A percentile compares a stretch with the other conserved stretches of the same genome.
Evolutionary conservation across 2,797 vertebrate genomes (phyloP).

Genomic region (Capromys pilorides): DNA sequence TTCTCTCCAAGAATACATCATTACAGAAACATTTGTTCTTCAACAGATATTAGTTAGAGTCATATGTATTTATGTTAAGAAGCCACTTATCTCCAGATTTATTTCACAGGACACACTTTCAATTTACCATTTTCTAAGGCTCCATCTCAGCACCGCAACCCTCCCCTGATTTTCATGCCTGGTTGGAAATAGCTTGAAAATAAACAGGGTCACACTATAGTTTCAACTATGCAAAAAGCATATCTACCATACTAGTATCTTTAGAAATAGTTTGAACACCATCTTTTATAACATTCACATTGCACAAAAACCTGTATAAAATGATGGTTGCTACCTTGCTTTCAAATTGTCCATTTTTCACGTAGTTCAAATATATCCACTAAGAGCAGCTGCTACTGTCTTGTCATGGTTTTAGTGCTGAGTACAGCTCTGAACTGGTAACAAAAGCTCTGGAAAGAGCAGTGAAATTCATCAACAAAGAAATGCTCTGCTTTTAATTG

Average conservation of each 20-base stretch:
- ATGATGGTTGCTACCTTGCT: slow-evolving; percentile 5
- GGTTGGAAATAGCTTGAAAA: not conserved
- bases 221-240: slow-evolving; percentile 30
- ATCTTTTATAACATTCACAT: not conserved
- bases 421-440: not conserved
- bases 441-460: slow-evolving; percentile 36
- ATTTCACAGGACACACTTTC: slow-evolving; percentile 12
- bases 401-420: slow-evolving; percentile 10
- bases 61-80: not conserved
- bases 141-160: not conserved
- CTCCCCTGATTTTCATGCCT: slow-evolving; percentile 12
- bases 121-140: slow-evolving; percentile 21
- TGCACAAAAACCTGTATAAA: slow-evolving; percentile 19
- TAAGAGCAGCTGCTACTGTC: slow-evolving; percentile 10
- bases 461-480: slow-evolving; percentile 45
- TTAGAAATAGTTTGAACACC: slow-evolving; percentile 41
- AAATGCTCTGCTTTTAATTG: slow-evolving; percentile 42
- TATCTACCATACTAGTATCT: not conserved
- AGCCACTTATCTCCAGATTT: slow-evolving; percentile 56
- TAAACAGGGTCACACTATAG: not conserved
- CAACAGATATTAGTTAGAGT: slow-evolving; percentile 8
- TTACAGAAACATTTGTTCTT: slow-evolving; percentile 40
- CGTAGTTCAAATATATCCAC: slow-evolving; percentile 11
- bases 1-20: not conserved
- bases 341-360: slow-evolving; percentile 50